Base-by-base conservation (phyloP, 2,888 invertebrate species). In the Cheilosia vulpina region DNA sequence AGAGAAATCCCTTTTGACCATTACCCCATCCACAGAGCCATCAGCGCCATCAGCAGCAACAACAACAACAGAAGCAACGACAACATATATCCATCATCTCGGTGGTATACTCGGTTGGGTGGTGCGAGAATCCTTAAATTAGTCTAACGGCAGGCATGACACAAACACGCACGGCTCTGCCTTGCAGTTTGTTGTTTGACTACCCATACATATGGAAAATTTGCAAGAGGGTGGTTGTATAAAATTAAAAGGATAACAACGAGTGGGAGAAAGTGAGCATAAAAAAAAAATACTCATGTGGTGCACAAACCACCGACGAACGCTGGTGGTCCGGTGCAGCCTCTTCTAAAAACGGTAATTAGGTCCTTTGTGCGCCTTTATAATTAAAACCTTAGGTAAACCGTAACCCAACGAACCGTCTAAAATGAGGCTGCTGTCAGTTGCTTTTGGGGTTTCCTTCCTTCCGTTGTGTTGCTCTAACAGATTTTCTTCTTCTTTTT, bases 281-380 rank as follows among this genome's bases (percentile, higher is more conserved):
- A 52, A 66, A 50, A 63, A 75, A 47, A 31, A 31, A 31, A 7
- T 9, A 47, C 83, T 77, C 76, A 81, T 81, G 72, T 81, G 85
- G 72, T 68, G 76, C 75, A 81, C 57, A 85, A 85, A 85, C 85
- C 85, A 76, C 81, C 57, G 72, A 63, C 38, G 66, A 85, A 77
- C 80, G 38, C 38, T 38, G 13, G 38, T 81, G 76, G 85, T 80
- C 81, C 85, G 81, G 58, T 80, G 81, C 85, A 85, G 81, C 72
- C 85, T 77, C 85, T 85, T 81, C 71, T 77, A 81, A 85, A 85
- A 81, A 81, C 81, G 81, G 85, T 85, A 85, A 85, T 85, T 85
- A 85, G 85, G 81, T 85, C 85, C 85, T 85, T 85, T 85, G 85
- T 85, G 62, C 81, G 85, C 85, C 85, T 85, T 85, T 85, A 85